These are phyloP conservation scores for Lydus trimaculatus DNA, from an alignment of 2,888 invertebrate genomes.

Conservation along the genomic window DNA sequence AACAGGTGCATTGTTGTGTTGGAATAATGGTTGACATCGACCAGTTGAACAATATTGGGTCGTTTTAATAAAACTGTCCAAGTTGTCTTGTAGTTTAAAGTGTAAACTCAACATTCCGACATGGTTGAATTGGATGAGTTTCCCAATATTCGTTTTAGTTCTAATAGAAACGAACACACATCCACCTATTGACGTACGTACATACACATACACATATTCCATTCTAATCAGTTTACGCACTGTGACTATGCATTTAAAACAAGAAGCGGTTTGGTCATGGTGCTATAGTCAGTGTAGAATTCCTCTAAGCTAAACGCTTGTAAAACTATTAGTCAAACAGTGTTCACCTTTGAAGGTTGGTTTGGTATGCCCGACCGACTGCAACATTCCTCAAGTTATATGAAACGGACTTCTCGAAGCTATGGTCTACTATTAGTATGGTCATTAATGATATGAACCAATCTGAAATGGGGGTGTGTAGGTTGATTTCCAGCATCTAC, in stretches of 20 bases:
- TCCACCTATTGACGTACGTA: not conserved
- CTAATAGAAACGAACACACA: not conserved
- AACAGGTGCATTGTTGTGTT: not conserved
- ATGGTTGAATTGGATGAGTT: not conserved
- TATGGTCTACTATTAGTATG: not conserved
- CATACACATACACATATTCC: not conserved
- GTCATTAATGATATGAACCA: slow-evolving; percentile 3
- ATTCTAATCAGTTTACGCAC: slow-evolving; percentile 28
- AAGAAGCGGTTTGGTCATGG: slow-evolving; percentile 18
- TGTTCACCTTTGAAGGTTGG: slow-evolving; percentile 39
- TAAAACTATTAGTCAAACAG: slow-evolving; percentile 55
- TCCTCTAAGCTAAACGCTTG: slow-evolving; percentile 46
- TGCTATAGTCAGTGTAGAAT: slow-evolving; percentile 29
- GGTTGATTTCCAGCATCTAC: not conserved
- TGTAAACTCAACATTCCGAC: not conserved
- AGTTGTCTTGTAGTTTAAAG: not conserved
- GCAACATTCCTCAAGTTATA: slow-evolving; percentile 26
- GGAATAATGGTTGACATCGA: not conserved
- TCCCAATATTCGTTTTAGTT: not conserved
- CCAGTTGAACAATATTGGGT: not conserved
- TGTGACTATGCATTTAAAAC: slow-evolving; percentile 26
- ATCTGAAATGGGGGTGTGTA: not conserved
- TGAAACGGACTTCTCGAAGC: not conserved
- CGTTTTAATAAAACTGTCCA: slow-evolving; percentile 6
- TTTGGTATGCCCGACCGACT: slow-evolving; percentile 23